A percentile compares a stretch with the other conserved stretches of the same genome.
Conservation (phyloP, 2,113 vertebrate species). For the Anoura caudifer region DNA sequence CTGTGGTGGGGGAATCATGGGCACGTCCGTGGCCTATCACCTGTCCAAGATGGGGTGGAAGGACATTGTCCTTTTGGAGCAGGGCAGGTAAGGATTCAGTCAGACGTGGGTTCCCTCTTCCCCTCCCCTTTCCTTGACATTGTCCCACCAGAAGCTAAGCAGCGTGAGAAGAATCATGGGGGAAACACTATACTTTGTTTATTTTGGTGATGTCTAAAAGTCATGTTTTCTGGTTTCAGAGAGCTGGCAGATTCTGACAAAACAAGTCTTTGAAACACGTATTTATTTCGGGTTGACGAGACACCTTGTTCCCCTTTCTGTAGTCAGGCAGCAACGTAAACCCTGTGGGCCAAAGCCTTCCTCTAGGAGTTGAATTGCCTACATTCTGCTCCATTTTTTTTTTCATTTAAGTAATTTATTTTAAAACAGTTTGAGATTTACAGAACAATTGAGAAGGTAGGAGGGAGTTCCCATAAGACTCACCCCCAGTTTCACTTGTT, state of each 20-base stretch:
- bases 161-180: background rate
- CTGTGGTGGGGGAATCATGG: conserved; percentile 94
- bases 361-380: background rate
- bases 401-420: background rate
- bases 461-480: background rate
- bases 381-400: background rate
- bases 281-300: background rate
- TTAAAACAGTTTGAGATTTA: background rate
- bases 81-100: conserved; percentile 90
- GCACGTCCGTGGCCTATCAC: conserved; percentile 96
- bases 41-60: conserved; percentile 96
- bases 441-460: background rate
- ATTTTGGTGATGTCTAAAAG: background rate
- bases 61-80: conserved; percentile 93
- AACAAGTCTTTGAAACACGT: background rate
- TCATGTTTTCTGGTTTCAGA: background rate
- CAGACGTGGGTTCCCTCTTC: accelerated
- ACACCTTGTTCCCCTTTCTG: background rate
- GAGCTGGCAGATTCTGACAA: background rate
- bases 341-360: background rate
- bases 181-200: background rate
- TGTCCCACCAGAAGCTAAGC: background rate
- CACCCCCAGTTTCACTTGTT: background rate
- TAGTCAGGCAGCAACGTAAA: background rate
- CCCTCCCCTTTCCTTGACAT: background rate